Conservation (phyloP, 1,140 invertebrate species). For the Apis laboriosa region DNA sequence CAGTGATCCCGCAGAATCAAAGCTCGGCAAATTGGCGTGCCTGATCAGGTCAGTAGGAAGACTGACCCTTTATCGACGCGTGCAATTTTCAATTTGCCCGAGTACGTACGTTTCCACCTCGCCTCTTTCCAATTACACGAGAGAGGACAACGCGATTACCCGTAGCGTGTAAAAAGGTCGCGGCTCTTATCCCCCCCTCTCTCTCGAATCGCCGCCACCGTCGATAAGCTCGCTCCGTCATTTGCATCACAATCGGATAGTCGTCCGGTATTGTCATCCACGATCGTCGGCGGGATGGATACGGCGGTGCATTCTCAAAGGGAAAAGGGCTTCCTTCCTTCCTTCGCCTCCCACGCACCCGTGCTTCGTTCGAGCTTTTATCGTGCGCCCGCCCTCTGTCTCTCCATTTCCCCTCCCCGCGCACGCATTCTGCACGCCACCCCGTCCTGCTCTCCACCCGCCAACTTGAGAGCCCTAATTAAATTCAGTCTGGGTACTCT, state of each 20-base stretch:
- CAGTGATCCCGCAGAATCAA: slow-evolving; percentile 29
- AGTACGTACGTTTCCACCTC: background rate
- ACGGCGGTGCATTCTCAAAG: slow-evolving; percentile 70
- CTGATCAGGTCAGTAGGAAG: slow-evolving; percentile 44
- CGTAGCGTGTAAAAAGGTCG: background rate
- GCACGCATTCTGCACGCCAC: slow-evolving; percentile 58
- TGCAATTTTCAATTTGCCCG: slow-evolving; percentile 53
- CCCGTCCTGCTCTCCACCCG: slow-evolving; percentile 63
- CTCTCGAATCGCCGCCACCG: slow-evolving; percentile 38
- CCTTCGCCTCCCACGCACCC: slow-evolving; percentile 55
- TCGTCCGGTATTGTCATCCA: slow-evolving; percentile 63
- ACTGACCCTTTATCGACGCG: slow-evolving; percentile 15
- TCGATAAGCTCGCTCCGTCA: slow-evolving; percentile 74
- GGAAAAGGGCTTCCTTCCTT: slow-evolving; percentile 44
- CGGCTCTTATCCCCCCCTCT: slow-evolving; percentile 11
- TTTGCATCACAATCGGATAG: slow-evolving; percentile 77
- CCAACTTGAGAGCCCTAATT: slow-evolving; percentile 78
- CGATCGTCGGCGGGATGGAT: slow-evolving; percentile 62
- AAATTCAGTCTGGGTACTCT: slow-evolving; percentile 79
- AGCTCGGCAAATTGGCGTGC: slow-evolving; percentile 52
- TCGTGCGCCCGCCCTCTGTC: slow-evolving; percentile 49
- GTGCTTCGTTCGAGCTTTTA: slow-evolving; percentile 72
- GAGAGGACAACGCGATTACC: slow-evolving; percentile 40
- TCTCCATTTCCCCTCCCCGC: slow-evolving; percentile 59
- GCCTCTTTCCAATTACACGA: slow-evolving; percentile 50